phyloP scores from a whole-genome alignment of 2,113 vertebrate genomes.

The Hippocampus guttulatus region DNA sequence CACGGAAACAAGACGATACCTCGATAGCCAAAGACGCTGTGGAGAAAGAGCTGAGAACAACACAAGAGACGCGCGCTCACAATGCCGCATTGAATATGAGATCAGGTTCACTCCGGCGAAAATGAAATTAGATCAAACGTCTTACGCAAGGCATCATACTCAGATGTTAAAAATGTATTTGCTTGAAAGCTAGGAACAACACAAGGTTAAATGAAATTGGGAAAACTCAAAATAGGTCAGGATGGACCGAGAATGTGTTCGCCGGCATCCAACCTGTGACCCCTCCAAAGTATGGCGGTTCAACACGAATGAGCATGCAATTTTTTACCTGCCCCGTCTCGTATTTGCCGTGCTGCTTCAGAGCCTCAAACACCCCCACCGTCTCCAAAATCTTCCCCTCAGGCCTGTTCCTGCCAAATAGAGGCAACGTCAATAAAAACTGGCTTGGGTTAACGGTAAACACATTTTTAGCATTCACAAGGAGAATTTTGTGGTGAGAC shows the following conservation, averaged over 20 bases:
- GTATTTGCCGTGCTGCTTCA: constrained; percentile 92
- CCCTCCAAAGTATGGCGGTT: not conserved
- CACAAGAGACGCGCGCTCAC: constrained; percentile 10
- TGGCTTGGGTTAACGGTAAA: not conserved
- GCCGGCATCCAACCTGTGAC: not conserved
- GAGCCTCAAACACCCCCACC: constrained; percentile 90
- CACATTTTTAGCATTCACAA: not conserved
- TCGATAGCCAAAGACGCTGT: constrained; percentile 95
- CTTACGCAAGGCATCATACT: not conserved
- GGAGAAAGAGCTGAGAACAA: constrained; percentile 86
- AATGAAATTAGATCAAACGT: constrained; percentile 10
- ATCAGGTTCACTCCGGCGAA: not conserved
- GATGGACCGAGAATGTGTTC: not conserved
- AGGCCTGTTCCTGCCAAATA: constrained; percentile 81
- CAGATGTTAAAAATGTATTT: not conserved
- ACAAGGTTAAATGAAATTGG: not conserved
- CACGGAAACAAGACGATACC: constrained; percentile 95
- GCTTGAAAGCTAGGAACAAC: constrained; percentile 1
- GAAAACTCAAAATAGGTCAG: not conserved
- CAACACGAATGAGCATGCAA: not conserved
- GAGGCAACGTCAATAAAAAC: constrained; percentile 46
- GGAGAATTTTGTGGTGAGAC: not conserved
- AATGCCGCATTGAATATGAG: constrained; percentile 4
- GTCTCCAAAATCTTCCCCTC: constrained; percentile 93
- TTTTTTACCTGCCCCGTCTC: constrained; percentile 87